A percentile compares a stretch with the other conserved stretches of the same genome.
Conservation (phyloP, 1,140 invertebrate species). For the Gryllus bimaculatus region DNA sequence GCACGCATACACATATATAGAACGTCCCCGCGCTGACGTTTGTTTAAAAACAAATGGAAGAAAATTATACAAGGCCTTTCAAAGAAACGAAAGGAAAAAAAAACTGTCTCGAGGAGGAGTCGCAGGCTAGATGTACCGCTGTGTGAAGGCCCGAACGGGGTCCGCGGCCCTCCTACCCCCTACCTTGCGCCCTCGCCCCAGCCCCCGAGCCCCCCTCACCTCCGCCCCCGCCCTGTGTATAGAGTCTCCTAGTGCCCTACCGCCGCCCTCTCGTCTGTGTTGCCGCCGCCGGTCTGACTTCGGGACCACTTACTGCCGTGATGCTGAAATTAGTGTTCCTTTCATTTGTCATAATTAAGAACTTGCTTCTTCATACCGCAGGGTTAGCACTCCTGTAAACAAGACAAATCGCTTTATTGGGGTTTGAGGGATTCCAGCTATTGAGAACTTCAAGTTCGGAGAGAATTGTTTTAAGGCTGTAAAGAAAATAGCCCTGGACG, state of each 20-base stretch:
- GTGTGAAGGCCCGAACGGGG: neutral
- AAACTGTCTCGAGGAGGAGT: neutral
- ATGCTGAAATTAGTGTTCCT: neutral
- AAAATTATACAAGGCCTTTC: neutral
- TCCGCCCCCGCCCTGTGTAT: neutral
- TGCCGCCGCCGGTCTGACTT: too few species aligned
- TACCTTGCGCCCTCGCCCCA: neutral
- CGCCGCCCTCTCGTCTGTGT: neutral
- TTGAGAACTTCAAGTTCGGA: neutral
- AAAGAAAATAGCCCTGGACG: neutral
- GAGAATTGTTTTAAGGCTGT: neutral
- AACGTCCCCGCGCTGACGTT: neutral
- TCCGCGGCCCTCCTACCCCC: neutral
- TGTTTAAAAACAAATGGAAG: neutral
- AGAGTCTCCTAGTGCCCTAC: neutral
- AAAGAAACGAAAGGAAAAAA: neutral
- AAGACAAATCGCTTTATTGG: neutral
- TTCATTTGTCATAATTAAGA: slow-evolving; percentile 2
- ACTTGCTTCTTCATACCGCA: neutral
- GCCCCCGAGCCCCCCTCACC: too few species aligned
- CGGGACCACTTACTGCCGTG: neutral
- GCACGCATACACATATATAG: neutral
- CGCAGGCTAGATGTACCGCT: neutral
- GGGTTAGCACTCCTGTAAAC: neutral
- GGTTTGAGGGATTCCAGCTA: neutral